Evolutionary conservation across 2,888 invertebrate genomes (phyloP), one percentile per base, ranked within the genome.

Genomic region (Petrolisthes cinctipes): DNA sequence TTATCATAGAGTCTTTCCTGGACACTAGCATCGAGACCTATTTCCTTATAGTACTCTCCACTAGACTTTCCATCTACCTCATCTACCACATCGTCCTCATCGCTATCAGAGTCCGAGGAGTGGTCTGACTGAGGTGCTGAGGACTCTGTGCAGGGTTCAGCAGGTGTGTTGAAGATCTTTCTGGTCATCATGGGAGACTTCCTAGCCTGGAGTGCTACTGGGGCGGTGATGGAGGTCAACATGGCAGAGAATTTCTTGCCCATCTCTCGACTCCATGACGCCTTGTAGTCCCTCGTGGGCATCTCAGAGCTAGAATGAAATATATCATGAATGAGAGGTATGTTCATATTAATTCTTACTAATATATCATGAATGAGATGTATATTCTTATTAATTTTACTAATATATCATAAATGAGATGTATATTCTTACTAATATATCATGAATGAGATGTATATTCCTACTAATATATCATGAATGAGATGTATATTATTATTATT

Each of bases 1-100:
- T 85, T 71, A 20, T 88, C 88, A 56, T 85, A 88, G n/a, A 88
- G 78, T n/a, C 85, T n/a, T 56, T 88, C 88, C 53, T 88, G 88
- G 7, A 85, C 85, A 7, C 66, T 82, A 23, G 85, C 85, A 78
- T 88, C 88, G 66, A 88, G 54, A 7, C 88, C 88, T 78, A 82
- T 85, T 23, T 85, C 82, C 53, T 85, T 82, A 61, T 88, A 88
- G 57, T 85, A 88, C 53, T 57, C 61, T 4, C 81, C 82, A 14
- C 53, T 78, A 4, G 88, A 82, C 54, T 88, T 84, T 56, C 78
- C 71, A 56, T 78, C 71, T 71, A 85, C 88, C 5, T 78, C 85
- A 23, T 88, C 85, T 54, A 82, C 85, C n/a, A 7, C 76, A 37
- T 23, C 20, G 2, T 68, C 56, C 4, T 82, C 84, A 1, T 85